phyloP scores from a whole-genome alignment of 1,140 invertebrate species.

The Teleogryllus occipitalis region DNA sequence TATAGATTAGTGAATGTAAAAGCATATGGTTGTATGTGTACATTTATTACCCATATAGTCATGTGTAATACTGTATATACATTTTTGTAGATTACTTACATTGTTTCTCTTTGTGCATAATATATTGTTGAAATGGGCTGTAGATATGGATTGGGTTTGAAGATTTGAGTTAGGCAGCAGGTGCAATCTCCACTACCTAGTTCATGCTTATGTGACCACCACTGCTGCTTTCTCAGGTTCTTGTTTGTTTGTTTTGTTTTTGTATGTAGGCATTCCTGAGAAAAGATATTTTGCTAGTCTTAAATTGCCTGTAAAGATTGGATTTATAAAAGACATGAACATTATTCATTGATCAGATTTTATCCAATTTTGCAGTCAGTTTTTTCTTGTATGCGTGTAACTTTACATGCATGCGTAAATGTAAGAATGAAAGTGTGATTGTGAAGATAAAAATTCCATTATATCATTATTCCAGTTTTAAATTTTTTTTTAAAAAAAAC shows the following conservation, averaged over 20 bases:
- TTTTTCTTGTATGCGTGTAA: neutral
- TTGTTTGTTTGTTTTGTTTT: neutral
- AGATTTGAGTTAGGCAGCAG: neutral
- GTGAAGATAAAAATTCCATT: neutral
- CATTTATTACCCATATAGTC: neutral
- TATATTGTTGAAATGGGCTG: neutral
- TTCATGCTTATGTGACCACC: neutral
- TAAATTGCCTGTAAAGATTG: neutral
- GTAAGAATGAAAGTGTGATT: neutral
- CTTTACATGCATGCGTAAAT: neutral
- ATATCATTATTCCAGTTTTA: neutral
- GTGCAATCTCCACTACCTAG: neutral
- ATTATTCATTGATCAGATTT: neutral
- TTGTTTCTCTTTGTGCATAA: neutral
- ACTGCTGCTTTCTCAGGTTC: neutral
- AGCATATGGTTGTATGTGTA: neutral
- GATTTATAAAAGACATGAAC: neutral
- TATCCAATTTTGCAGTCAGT: neutral
- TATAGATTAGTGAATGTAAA: neutral
- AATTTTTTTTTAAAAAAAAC: too few relatives aligned
- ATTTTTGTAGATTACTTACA: neutral
- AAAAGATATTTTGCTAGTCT: constrained; percentile 1
- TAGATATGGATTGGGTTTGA: neutral
- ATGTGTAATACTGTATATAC: neutral
- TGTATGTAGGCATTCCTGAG: neutral